Evolutionary conservation across 2,113 vertebrate genomes (phyloP).

Genomic region (Clarias gariepinus): DNA sequence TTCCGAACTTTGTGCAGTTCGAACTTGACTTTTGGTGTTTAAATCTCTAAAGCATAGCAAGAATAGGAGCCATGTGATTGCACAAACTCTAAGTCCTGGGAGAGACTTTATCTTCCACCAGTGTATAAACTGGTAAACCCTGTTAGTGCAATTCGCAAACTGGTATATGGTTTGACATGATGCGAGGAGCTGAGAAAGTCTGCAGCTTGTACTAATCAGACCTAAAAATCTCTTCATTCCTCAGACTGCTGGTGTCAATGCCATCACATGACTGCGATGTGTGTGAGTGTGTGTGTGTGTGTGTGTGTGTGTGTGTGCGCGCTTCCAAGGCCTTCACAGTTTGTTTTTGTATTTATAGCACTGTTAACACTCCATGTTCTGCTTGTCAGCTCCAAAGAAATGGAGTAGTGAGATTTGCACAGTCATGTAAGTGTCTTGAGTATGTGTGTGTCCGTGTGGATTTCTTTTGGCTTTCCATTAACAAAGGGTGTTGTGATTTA

Average conservation of each 20-base stretch:
- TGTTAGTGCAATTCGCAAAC: background rate
- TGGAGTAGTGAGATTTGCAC: background rate
- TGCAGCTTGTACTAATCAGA: background rate
- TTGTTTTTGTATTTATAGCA: constrained; percentile 33
- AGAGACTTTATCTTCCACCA: background rate
- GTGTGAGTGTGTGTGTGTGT: background rate
- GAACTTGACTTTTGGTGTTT: background rate
- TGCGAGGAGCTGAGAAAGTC: background rate
- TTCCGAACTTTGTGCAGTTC: constrained; percentile 32
- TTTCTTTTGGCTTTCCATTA: background rate
- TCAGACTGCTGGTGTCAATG: background rate
- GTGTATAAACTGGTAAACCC: background rate
- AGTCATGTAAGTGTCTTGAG: background rate
- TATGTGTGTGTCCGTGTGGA: background rate
- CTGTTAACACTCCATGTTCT: constrained; percentile 4
- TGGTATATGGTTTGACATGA: background rate
- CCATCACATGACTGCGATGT: background rate
- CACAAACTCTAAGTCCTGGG: background rate
- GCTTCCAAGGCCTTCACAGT: background rate
- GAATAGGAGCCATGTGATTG: background rate
- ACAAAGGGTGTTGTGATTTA: background rate
- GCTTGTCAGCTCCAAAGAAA: constrained; percentile 3
- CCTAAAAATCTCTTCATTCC: constrained; percentile 11
- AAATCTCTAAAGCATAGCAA: background rate
- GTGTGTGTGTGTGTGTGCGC: background rate